Conservation (phyloP, 2,888 invertebrate genomes). For the Rosalia funebris region DNA sequence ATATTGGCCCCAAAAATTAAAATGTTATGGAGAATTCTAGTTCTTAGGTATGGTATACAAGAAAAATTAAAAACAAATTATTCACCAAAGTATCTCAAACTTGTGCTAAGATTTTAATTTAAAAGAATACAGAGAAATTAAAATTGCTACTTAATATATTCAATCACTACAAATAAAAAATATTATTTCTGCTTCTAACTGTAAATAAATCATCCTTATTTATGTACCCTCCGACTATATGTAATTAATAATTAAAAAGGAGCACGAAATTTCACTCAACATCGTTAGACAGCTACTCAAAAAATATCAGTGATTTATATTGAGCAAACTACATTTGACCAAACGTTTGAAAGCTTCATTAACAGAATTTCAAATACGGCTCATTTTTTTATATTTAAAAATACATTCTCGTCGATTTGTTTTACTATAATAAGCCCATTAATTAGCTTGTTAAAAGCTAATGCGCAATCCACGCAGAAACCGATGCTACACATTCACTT, state of each 20-base stretch:
- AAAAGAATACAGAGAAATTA: no score
- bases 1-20: no score
- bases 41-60: no score
- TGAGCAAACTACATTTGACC: neutral
- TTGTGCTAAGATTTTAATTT: no score
- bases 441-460: neutral
- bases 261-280: neutral
- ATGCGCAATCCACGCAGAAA: neutral
- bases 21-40: no score
- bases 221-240: no score
- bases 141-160: no score
- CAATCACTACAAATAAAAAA: no score
- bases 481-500: neutral
- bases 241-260: neutral
- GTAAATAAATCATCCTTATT: no score
- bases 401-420: neutral
- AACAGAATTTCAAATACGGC: neutral
- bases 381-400: neutral
- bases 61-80: no score
- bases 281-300: neutral
- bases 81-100: no score
- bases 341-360: neutral
- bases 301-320: neutral
- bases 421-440: neutral
- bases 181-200: no score